Evolutionary conservation across 2,113 vertebrate species (phyloP).

Genomic region (Pelvicachromis taeniatus): DNA sequence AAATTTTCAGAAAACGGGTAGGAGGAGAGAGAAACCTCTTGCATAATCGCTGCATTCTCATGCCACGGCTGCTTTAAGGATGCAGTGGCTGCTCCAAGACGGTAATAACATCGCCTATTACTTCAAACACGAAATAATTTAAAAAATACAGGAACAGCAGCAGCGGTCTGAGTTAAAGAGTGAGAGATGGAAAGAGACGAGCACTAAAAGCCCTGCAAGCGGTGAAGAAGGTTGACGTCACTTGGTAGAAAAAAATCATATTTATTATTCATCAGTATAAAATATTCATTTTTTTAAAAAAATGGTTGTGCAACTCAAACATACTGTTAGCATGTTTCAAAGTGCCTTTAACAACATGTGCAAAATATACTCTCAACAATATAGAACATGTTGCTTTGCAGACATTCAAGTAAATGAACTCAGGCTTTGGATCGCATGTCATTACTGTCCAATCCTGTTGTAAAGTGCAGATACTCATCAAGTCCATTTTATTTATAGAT

Average conservation of each 20-base stretch:
- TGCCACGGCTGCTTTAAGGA: neutral
- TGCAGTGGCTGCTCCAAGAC: neutral
- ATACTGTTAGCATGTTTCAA: constrained; percentile 55
- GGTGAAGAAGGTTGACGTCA: constrained; percentile 33
- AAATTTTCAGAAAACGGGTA: constrained; percentile 13
- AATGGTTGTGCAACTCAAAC: constrained; percentile 61
- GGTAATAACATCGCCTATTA: neutral
- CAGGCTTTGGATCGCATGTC: constrained; percentile 51
- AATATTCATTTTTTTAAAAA: constrained; percentile 58
- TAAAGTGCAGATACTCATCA: constrained; percentile 43
- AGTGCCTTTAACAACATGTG: constrained; percentile 63
- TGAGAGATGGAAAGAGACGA: neutral
- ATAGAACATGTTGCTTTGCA: constrained; percentile 31
- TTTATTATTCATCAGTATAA: constrained; percentile 73
- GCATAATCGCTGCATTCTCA: constrained; percentile 16
- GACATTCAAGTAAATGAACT: constrained; percentile 57
- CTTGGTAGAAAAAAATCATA: constrained; percentile 54
- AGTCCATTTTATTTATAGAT: neutral
- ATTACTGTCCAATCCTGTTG: neutral
- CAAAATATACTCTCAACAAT: constrained; percentile 59
- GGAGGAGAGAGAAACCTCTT: constrained; percentile 37
- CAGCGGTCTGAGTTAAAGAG: neutral
- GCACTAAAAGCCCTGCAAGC: constrained; percentile 10
- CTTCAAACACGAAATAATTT: constrained; percentile 38
- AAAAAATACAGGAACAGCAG: neutral